These are phyloP conservation scores for Napeogenes inachia DNA, from an alignment of 2,888 invertebrate species.

Conservation along the genomic window DNA sequence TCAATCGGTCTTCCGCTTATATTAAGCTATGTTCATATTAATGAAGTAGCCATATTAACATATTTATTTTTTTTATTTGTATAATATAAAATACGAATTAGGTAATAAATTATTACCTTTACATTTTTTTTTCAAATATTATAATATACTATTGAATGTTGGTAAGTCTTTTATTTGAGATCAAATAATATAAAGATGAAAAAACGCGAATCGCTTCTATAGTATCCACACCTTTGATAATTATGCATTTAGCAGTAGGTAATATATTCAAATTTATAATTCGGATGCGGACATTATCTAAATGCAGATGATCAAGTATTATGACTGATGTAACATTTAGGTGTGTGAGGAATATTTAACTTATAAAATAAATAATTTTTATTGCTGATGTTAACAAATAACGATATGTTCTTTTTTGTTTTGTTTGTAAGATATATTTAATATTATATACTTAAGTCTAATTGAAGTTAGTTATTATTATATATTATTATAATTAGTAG, in stretches of 20 bases:
- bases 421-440: too few species aligned
- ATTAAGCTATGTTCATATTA: constrained; percentile 10
- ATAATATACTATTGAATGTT: not conserved
- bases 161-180: too few species aligned
- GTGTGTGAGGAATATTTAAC: too few species aligned
- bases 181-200: not conserved
- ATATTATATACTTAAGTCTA: too few species aligned
- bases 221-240: not conserved
- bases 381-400: too few species aligned
- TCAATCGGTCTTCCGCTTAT: constrained; percentile 40
- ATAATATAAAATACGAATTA: not conserved
- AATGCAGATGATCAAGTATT: not conserved
- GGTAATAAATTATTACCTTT: not conserved
- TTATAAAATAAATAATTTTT: too few species aligned
- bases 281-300: constrained; percentile 10
- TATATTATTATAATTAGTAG: too few species aligned
- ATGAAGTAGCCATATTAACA: too few species aligned
- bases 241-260: not conserved
- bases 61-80: too few species aligned
- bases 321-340: not conserved
- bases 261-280: constrained; percentile 23
- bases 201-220: not conserved
- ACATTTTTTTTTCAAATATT: not conserved
- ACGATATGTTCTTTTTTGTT: too few species aligned
- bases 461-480: too few species aligned